phyloP scores from a whole-genome alignment of 2,888 invertebrate species.

The Scrobipalpa costella region DNA sequence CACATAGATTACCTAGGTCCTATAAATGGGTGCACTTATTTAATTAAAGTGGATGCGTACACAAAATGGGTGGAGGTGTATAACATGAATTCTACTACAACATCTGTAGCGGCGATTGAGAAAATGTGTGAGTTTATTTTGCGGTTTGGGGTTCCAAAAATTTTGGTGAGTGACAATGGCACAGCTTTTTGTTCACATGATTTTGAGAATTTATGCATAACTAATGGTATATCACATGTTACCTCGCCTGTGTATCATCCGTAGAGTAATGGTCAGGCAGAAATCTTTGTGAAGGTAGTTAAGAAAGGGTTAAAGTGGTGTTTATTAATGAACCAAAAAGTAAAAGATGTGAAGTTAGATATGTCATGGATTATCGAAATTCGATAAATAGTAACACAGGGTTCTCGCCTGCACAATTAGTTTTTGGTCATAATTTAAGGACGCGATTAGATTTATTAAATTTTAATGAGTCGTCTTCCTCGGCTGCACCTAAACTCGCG shows the following conservation, averaged over 20 bases:
- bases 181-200: neutral
- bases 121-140: neutral
- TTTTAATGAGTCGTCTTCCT: too few species aligned
- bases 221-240: neutral
- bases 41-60: conserved; percentile 35
- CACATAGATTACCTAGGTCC: conserved; percentile 36
- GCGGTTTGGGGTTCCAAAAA: neutral
- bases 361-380: too few species aligned
- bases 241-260: neutral
- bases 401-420: neutral
- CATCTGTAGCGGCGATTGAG: conserved; percentile 25
- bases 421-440: neutral
- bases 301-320: too few species aligned
- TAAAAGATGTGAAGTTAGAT: too few species aligned
- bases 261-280: too few species aligned
- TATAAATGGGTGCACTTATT: conserved; percentile 28
- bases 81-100: conserved; percentile 24
- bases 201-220: neutral
- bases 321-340: too few species aligned
- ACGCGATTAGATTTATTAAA: too few species aligned
- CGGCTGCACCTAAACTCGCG: too few species aligned
- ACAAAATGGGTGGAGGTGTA: too few species aligned
- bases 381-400: neutral
- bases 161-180: too few species aligned
- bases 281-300: too few species aligned